Percentiles rank a stretch among this genome's conserved stretches.
phyloP scores from a whole-genome alignment of 2,113 vertebrate genomes.

The Dromiciops gliroides region DNA sequence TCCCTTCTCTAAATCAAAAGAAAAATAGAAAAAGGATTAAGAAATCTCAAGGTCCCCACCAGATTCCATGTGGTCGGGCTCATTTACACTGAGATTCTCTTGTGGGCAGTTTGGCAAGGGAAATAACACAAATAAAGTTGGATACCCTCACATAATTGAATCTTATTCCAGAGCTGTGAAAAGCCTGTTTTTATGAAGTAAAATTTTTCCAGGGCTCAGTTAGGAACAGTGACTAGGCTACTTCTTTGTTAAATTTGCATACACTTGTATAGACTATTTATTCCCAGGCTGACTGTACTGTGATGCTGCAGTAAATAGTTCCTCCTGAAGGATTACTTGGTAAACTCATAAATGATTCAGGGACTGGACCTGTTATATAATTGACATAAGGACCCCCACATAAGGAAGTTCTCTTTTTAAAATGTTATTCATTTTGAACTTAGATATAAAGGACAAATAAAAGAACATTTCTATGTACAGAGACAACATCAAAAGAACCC shows the following conservation, averaged over 20 bases:
- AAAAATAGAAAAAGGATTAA: background rate
- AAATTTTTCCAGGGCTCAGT: background rate
- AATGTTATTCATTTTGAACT: background rate
- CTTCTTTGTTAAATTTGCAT: background rate
- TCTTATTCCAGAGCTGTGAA: background rate
- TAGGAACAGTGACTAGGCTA: rapidly evolving
- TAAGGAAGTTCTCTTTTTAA: background rate
- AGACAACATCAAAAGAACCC: background rate
- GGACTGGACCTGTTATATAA: background rate
- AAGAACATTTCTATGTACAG: background rate
- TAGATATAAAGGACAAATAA: background rate
- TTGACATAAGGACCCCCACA: background rate
- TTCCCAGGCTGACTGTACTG: background rate
- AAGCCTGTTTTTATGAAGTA: background rate
- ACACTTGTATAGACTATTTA: background rate
- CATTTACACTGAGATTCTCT: background rate
- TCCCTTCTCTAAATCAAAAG: background rate
- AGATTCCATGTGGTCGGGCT: background rate
- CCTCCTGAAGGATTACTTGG: background rate
- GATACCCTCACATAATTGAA: background rate
- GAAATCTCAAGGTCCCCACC: conserved; percentile 1
- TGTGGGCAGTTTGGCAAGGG: background rate
- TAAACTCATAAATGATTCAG: background rate
- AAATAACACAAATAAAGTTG: background rate
- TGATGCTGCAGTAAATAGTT: background rate